Base-by-base conservation (phyloP, 2,797 vertebrate genomes). In the Todus mexicanus region DNA sequence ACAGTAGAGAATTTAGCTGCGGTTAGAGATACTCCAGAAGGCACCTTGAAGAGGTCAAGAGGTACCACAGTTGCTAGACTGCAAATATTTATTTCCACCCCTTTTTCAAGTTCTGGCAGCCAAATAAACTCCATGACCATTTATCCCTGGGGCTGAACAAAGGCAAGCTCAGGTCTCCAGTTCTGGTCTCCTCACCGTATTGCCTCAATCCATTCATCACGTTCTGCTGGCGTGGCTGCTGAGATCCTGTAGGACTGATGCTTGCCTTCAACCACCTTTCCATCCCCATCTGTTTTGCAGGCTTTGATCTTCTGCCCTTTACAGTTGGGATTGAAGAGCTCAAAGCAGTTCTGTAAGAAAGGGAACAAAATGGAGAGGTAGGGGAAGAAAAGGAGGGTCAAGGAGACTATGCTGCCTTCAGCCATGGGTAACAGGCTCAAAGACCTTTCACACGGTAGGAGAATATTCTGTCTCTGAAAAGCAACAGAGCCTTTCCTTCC, bases 161-260 rank as follows among this genome's bases (percentile, higher is more conserved):
- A 63, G 54, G 12, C 60, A 84, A 45, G 35, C n/a, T 66, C 6
- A 10, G n/a, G n/a, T 54, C 57, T 83, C 47, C 29, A 27, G 13
- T 57, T 81, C 35, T 4, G 15, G 61, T 35, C 10, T 57, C 48
- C 97, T 96, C 75, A 99, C 99, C 98, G 97, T 97, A 99, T 99
- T 87, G 98, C 98, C 83, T 99, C 96, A 38, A 99, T 99, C 99
- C 99, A 99, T n/a, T 98, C 95, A 91, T 99, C 98, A 16, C 99
- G 97, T 94, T 99, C 99, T 81, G 98, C 98, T 0, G 98, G 98
- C 3, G 97, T 97, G 78, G 98, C 51, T 16, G 99, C 99, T 31
- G 98, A 99, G 97, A 99, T 99, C 91, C 98, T 98, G 98, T 99
- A 99, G 27, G 98, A 99, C 92, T 98, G 98, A 61, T 99, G 99